Evolutionary conservation across 2,113 vertebrate genomes (phyloP).

Genomic region (Pygoscelis antarcticus): DNA sequence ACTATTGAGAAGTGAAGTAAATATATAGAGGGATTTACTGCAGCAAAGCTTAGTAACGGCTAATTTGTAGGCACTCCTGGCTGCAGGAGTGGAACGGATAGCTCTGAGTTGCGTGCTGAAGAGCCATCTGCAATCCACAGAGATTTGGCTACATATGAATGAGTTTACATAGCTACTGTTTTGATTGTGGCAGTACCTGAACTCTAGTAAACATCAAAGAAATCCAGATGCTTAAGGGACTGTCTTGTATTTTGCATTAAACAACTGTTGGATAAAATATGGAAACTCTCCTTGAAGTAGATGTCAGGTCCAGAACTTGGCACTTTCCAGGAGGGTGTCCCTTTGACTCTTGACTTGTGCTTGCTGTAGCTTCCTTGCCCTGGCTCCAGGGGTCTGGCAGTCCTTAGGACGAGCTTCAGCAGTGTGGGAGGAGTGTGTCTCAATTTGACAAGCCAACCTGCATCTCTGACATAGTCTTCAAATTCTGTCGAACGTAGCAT

Average conservation of each 20-base stretch:
- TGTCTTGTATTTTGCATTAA: background rate
- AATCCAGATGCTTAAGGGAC: background rate
- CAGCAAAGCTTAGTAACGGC: background rate
- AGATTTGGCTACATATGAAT: background rate
- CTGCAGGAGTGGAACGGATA: no score
- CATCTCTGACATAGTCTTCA: background rate
- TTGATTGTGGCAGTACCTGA: background rate
- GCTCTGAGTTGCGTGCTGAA: fast-evolving
- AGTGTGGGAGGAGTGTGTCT: fast-evolving
- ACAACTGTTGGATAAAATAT: background rate
- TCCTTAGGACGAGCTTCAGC: background rate
- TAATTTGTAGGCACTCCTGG: background rate
- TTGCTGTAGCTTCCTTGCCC: background rate
- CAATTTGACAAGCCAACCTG: background rate
- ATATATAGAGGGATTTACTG: background rate
- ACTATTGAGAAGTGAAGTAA: background rate
- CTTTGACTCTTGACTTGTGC: background rate
- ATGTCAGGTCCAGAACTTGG: background rate
- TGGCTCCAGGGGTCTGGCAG: background rate
- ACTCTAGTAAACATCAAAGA: background rate
- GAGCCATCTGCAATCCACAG: background rate
- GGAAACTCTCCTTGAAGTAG: background rate
- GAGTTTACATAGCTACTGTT: background rate
- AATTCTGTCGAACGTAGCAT: no score
- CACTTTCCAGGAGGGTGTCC: background rate